phyloP scores from a whole-genome alignment of 2,113 vertebrate genomes.

The Pseudorasbora parva region DNA sequence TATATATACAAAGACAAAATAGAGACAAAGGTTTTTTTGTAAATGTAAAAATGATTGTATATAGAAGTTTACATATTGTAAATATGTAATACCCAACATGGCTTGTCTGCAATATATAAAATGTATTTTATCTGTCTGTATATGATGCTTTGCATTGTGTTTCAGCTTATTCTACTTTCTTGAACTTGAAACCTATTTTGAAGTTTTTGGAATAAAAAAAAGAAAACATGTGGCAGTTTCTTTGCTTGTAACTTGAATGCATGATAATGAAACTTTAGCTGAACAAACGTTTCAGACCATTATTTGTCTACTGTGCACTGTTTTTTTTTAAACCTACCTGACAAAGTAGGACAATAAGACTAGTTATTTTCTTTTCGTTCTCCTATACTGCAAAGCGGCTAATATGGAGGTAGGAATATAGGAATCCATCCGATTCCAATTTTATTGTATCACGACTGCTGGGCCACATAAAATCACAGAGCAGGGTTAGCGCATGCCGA shows the following conservation, averaged over 20 bases:
- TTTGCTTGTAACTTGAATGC: neutral
- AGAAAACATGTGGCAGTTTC: constrained; percentile 77
- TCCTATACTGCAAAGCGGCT: no score
- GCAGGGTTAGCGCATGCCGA: no score
- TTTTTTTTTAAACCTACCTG: neutral
- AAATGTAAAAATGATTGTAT: constrained; percentile 98
- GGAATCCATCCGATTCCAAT: no score
- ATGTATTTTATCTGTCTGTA: constrained; percentile 99
- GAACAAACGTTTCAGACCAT: no score
- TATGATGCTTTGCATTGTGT: constrained; percentile 98
- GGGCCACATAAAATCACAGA: no score
- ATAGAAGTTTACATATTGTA: constrained; percentile 98
- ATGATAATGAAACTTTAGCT: neutral
- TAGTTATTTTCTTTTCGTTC: no score
- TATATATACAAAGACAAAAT: constrained; percentile 77
- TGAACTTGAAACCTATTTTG: constrained; percentile 99
- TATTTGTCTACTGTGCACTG: neutral
- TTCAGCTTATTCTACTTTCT: constrained; percentile 93
- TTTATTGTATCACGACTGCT: no score
- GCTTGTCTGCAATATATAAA: constrained; percentile 98
- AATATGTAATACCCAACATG: constrained; percentile 94
- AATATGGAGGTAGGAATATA: no score
- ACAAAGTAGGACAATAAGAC: neutral
- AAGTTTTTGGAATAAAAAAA: constrained; percentile 96
- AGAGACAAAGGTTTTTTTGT: constrained; percentile 79